Conservation (phyloP, 2,113 vertebrate species). For the Menidia beryllina region DNA sequence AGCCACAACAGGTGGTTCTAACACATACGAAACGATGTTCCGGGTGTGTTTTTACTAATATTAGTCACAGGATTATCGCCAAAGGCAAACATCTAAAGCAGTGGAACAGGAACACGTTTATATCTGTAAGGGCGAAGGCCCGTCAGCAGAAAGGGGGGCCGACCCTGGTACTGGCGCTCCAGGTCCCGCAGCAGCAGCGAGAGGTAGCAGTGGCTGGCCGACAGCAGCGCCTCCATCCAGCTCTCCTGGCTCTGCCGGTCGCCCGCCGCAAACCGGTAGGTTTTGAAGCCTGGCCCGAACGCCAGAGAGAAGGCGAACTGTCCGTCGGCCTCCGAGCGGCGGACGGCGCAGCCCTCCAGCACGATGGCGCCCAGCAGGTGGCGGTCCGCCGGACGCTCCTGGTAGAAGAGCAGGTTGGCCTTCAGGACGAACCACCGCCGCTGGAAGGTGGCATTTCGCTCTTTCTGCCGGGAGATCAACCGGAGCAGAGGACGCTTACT, state of each 20-base stretch:
- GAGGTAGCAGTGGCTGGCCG: slow-evolving; percentile 79
- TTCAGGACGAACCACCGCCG: slow-evolving; percentile 83
- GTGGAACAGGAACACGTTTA: background rate
- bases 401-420: slow-evolving; percentile 86
- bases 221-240: slow-evolving; percentile 81
- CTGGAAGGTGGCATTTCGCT: slow-evolving; percentile 78
- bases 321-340: slow-evolving; percentile 62
- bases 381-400: slow-evolving; percentile 78
- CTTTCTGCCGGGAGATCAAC: slow-evolving; percentile 51
- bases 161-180: slow-evolving; percentile 76
- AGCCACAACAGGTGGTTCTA: too few species aligned
- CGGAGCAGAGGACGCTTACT: background rate
- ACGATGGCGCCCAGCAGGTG: slow-evolving; percentile 82
- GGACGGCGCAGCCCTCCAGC: slow-evolving; percentile 84
- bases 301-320: slow-evolving; percentile 78
- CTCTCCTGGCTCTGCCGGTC: slow-evolving; percentile 71
- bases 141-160: too few species aligned
- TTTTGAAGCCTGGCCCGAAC: slow-evolving; percentile 65
- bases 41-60: too few species aligned
- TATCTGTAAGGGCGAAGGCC: background rate
- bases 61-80: too few species aligned
- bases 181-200: slow-evolving; percentile 77
- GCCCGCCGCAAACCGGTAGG: slow-evolving; percentile 81
- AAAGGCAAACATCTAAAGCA: background rate
- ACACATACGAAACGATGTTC: too few species aligned